phyloP scores from a whole-genome alignment of 2,888 invertebrate species.

The Dusona sp. region DNA sequence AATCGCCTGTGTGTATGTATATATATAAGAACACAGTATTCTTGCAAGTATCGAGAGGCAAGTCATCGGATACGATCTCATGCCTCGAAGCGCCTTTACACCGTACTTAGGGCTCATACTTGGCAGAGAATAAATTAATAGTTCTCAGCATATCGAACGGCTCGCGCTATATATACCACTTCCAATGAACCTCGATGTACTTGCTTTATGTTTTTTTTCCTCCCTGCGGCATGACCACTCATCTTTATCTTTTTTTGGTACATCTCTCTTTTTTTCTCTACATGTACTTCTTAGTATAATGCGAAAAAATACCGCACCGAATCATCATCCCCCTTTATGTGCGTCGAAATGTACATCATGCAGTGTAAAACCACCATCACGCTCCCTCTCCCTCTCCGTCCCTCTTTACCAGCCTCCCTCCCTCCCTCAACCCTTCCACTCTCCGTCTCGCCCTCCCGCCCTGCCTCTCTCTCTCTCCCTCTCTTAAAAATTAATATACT shows the following conservation, averaged over 20 bases:
- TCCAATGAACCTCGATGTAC: slow-evolving; percentile 38
- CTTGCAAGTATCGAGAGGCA: slow-evolving; percentile 75
- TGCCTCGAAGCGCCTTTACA: slow-evolving; percentile 81
- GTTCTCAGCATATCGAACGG: slow-evolving; percentile 73
- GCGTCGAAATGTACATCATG: slow-evolving; percentile 62
- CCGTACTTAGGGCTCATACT: slow-evolving; percentile 81
- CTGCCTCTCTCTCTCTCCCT: no score
- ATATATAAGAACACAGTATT: slow-evolving; percentile 42
- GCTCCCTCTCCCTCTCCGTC: slow-evolving; percentile 1
- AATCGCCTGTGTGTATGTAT: background rate
- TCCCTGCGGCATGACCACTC: slow-evolving; percentile 9
- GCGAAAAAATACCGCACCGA: slow-evolving; percentile 41
- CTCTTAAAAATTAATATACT: no score
- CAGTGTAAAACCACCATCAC: slow-evolving; percentile 52
- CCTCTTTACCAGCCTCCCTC: background rate
- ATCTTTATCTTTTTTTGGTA: background rate
- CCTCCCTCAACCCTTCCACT: no score
- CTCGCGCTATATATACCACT: slow-evolving; percentile 41
- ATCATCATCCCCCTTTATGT: slow-evolving; percentile 60
- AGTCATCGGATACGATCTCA: slow-evolving; percentile 77
- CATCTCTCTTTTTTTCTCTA: background rate
- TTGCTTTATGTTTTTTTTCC: slow-evolving; percentile 5
- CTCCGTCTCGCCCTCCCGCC: no score
- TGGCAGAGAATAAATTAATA: slow-evolving; percentile 83
- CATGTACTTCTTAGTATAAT: slow-evolving; percentile 26